Evolutionary conservation across 1,140 invertebrate genomes (phyloP).

Genomic region (Zaprionus davidi): DNA sequence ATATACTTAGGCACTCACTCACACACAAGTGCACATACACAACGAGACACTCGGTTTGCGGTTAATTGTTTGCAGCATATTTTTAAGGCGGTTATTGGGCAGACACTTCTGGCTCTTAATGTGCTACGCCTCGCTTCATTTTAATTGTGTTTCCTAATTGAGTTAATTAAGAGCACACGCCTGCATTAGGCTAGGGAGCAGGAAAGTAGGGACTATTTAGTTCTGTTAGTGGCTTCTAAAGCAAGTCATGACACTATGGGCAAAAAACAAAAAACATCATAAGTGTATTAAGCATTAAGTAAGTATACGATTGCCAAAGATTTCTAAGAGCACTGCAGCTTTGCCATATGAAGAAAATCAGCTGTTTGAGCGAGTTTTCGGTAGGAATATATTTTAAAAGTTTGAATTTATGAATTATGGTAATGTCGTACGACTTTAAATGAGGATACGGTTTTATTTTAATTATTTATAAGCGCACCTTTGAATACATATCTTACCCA

Average conservation of each 20-base stretch:
- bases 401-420: too few relatives aligned
- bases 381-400: too few relatives aligned
- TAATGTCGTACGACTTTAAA: too few relatives aligned
- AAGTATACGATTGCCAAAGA: too few relatives aligned
- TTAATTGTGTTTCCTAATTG: constrained; percentile 21
- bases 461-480: too few relatives aligned
- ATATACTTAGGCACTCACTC: neutral
- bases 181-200: neutral
- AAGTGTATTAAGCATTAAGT: too few relatives aligned
- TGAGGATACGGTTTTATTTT: too few relatives aligned
- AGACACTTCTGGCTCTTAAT: constrained; percentile 13
- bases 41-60: neutral
- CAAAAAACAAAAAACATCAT: too few relatives aligned
- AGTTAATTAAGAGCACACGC: constrained; percentile 1
- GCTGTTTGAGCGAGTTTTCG: too few relatives aligned
- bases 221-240: neutral
- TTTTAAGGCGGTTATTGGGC: constrained; percentile 5
- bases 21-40: neutral
- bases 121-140: constrained; percentile 7
- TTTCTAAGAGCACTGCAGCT: too few relatives aligned
- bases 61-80: constrained; percentile 13
- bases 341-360: too few relatives aligned
- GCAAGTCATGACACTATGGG: neutral
- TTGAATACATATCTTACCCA: too few relatives aligned
- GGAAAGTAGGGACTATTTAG: neutral